These are phyloP conservation scores for Myoxocephalus aenaeus DNA, from an alignment of 2,797 vertebrate genomes.

Conservation along the genomic window DNA sequence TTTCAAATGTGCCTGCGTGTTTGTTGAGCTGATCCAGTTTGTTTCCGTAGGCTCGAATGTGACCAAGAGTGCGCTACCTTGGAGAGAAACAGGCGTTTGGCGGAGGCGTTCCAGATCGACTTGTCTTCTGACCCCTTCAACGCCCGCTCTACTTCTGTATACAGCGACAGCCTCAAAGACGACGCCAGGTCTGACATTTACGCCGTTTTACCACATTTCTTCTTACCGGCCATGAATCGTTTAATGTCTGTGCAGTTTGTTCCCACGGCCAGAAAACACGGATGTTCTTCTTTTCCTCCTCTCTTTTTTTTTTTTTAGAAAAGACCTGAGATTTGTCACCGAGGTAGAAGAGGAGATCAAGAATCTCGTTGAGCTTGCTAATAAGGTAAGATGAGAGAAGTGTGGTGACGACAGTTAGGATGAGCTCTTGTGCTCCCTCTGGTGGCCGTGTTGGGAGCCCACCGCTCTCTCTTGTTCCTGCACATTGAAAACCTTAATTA, in stretches of 20 bases:
- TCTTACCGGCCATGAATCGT: background rate
- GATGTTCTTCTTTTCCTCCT: background rate
- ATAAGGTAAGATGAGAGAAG: slow-evolving; percentile 86
- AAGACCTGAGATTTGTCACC: slow-evolving; percentile 94
- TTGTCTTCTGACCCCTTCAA: slow-evolving; percentile 93
- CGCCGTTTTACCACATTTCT: background rate
- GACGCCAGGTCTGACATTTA: slow-evolving; percentile 88
- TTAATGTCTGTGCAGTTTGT: background rate
- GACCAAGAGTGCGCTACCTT: slow-evolving; percentile 94
- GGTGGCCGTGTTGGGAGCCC: slow-evolving; percentile 20
- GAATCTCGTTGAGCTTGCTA: slow-evolving; percentile 92
- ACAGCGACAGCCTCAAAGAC: slow-evolving; percentile 95
- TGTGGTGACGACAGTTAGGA: background rate
- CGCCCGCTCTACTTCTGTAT: slow-evolving; percentile 88
- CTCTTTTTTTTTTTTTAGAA: slow-evolving; percentile 83
- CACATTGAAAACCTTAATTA: background rate
- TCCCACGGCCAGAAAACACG: background rate
- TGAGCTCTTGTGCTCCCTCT: slow-evolving; percentile 41
- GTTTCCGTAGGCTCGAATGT: slow-evolving; percentile 88
- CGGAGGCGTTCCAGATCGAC: slow-evolving; percentile 95
- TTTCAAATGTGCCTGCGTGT: background rate
- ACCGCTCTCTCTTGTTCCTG: background rate
- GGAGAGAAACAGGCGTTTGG: slow-evolving; percentile 94
- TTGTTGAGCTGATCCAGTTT: background rate
- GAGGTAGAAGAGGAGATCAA: slow-evolving; percentile 97